These are phyloP conservation scores for Talpa occidentalis DNA, from an alignment of 2,113 vertebrate species.

Conservation along the genomic window DNA sequence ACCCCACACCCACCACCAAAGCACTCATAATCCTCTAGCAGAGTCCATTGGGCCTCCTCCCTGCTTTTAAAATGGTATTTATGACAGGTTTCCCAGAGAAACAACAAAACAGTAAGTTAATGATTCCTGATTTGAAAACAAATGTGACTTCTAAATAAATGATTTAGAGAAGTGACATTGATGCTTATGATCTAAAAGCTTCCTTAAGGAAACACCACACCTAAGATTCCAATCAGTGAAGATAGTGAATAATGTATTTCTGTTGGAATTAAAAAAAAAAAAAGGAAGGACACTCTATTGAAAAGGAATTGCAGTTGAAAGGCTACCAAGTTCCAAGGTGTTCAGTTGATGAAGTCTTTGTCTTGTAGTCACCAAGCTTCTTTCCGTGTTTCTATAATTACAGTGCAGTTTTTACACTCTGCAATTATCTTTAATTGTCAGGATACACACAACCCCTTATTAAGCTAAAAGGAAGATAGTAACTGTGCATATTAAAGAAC, in stretches of 20 bases:
- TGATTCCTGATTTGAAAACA: background rate
- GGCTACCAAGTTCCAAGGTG: constrained; percentile 25
- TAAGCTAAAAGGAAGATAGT: constrained; percentile 82
- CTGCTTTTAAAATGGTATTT: background rate
- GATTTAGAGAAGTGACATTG: background rate
- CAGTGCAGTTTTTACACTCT: constrained; percentile 77
- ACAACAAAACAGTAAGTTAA: background rate
- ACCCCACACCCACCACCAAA: too few species aligned
- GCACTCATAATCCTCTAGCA: too few species aligned
- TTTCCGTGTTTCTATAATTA: constrained; percentile 75
- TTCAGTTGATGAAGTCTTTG: constrained; percentile 68
- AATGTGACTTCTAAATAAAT: constrained; percentile 36
- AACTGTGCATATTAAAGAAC: constrained; percentile 73
- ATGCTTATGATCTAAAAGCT: background rate
- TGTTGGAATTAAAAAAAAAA: background rate
- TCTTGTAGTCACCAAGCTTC: constrained; percentile 71
- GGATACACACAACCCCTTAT: constrained; percentile 72
- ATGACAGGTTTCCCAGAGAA: background rate
- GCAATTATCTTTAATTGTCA: constrained; percentile 84
- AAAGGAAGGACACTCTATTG: background rate
- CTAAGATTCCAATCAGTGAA: background rate
- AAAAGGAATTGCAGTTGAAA: constrained; percentile 12
- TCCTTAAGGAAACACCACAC: background rate
- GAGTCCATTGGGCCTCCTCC: too few species aligned
- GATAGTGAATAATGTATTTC: background rate